Base-by-base conservation (phyloP, 2,113 vertebrate species). In the Tetraodon nigroviridis region DNA sequence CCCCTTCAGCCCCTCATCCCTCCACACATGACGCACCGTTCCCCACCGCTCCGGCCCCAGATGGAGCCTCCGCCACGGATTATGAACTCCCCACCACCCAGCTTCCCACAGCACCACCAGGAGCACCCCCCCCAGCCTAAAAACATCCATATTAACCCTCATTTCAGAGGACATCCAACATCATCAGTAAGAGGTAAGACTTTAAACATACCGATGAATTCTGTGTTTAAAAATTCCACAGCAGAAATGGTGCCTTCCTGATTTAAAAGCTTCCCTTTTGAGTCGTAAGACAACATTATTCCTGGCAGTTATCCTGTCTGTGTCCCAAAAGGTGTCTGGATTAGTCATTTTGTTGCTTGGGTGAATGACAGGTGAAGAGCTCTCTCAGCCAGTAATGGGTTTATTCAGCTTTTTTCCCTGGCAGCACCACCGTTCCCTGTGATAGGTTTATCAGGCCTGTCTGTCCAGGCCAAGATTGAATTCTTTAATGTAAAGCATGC, bases 81-180 rank as follows among this genome's bases (percentile, higher is more conserved):
- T 78, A 91, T 95, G 89, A 90, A 86, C 87, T 91, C 93, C 42
- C 90, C 92, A 0, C 93, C 92, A 2, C 88, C 91, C 13, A 77
- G 53, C 66, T 88, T 84, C 58, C 64, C 73, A 51, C 85, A 77
- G 32, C 85, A 87, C 44, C 84, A 86, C 20, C 84, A 87, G 46
- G 85, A 83, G 49, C 89, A 84, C 55, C 83, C 84, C 15, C 81
- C 80, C 6, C 94, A 96, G 73, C 91, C 95, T 57, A 99, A 98
- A 89, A 98, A 98, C 78, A 99, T 99, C 64, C 96, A 99, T 82
- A 99, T 99, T 79, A 99, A 99, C 69, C 97, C 97, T 0, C 97
- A 99, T 90, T 99, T 99, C 89, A 93, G 95, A 89, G 97, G 97
- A 40, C 92, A 93, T 0, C 84, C 93, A 17, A 91, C 94, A 57